Conservation (phyloP, 2,888 invertebrate genomes). For the Diarsia mendica region DNA sequence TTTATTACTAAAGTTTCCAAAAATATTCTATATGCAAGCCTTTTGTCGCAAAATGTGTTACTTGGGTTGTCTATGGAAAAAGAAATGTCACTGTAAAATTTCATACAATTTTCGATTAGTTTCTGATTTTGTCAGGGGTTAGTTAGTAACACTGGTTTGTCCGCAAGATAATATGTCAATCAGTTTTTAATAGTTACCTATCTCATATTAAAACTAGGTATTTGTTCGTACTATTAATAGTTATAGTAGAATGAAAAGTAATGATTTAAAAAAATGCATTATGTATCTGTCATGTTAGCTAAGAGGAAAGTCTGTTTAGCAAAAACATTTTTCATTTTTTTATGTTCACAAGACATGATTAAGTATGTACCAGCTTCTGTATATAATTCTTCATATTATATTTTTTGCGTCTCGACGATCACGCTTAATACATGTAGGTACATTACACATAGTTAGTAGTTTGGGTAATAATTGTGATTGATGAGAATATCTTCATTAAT, state of each 20-base stretch:
- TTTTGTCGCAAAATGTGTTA: too few species aligned
- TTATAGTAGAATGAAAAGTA: constrained; percentile 4
- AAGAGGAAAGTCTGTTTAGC: constrained; percentile 5
- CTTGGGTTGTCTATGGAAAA: neutral
- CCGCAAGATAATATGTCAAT: constrained; percentile 34
- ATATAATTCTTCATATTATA: constrained; percentile 25
- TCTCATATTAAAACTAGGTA: constrained; percentile 15
- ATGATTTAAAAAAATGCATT: constrained; percentile 21
- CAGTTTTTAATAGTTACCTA: constrained; percentile 5
- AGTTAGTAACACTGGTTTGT: neutral
- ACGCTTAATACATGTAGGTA: constrained; percentile 4
- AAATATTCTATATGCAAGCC: too few species aligned
- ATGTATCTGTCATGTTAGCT: constrained; percentile 16
- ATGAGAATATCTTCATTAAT: constrained; percentile 33
- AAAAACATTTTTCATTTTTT: constrained; percentile 1
- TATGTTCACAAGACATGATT: neutral
- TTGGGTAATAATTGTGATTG: constrained; percentile 34
- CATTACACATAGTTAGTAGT: constrained; percentile 8
- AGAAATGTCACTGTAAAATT: constrained; percentile 18
- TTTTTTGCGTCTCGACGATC: constrained; percentile 42
- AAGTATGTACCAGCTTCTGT: constrained; percentile 24
- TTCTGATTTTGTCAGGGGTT: neutral
- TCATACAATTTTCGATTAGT: constrained; percentile 13
- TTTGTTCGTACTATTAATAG: constrained; percentile 16
- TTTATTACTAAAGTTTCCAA: too few species aligned